Base-by-base conservation (phyloP, 2,113 vertebrate species). In the Oryzias curvinotus region DNA sequence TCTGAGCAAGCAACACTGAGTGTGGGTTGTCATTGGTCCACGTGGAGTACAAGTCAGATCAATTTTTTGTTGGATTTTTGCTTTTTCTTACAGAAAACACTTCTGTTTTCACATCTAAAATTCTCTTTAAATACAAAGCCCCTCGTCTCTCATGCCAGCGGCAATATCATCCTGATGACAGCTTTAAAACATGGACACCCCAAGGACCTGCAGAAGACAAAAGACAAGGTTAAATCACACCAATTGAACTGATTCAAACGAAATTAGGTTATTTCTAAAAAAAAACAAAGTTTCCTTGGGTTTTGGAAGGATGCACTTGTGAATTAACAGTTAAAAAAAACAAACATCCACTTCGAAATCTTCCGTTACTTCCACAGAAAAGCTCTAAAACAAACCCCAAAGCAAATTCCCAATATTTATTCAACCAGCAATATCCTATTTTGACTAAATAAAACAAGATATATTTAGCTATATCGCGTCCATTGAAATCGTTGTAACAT, bases 151-250 rank as follows among this genome's bases (percentile, higher is more conserved):
- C 90, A 89, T 95, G 93, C 93, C 87, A 87, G 84, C 81, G 14
- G 86, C 85, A 79, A 85, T 83, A 85, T 81, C 78, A 71, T 87
- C 85, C 77, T 69, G 82, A 84, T 73, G 81, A 76, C 78, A 94
- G 92, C 93, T 96, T 36, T 95, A 98, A 94, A 98, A 98, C 97
- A 98, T 98, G 91, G 96, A 96, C 89, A 98, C 97, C 75, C 96
- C 96, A 81, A 98, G 95, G 92, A 98, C 96, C 97, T 98, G 80
- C 93, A 91, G 85, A 58, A 61, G 55, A 67, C 76, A 4, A 75
- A 66, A 76, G 1, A 78, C 17, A 63, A 45, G 16, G 7, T 17
- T n/a, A 25, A 43, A 36, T 36, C 30, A 36, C 30, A 8, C 1
- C 7, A 36, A 36, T 36, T 36, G 7, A 36, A 36, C 30, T 1